These are phyloP conservation scores for Drosophila orena DNA, from an alignment of 1,140 invertebrate genomes.

Conservation along the genomic window DNA sequence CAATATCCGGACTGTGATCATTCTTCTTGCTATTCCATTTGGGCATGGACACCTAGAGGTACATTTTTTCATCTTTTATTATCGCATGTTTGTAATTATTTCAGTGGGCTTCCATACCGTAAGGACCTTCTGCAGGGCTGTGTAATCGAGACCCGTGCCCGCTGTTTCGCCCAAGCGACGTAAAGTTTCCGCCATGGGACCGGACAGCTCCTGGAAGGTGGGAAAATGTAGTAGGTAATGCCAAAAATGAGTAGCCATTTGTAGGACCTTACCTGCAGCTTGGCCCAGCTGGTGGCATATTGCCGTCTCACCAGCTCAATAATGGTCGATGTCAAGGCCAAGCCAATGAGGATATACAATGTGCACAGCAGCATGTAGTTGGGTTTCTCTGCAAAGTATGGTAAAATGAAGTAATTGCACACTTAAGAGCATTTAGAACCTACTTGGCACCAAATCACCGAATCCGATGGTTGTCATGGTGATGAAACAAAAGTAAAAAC, in stretches of 20 bases:
- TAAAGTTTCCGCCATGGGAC: conserved; percentile 91
- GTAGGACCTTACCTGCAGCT: conserved; percentile 85
- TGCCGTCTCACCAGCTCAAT: conserved; percentile 94
- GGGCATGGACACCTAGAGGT: conserved; percentile 85
- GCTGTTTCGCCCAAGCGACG: conserved; percentile 90
- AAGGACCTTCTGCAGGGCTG: conserved; percentile 88
- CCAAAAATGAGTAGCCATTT: no score
- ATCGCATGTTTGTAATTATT: not conserved
- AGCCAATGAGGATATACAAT: conserved; percentile 95
- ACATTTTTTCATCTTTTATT: not conserved
- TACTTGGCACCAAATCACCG: conserved; percentile 95
- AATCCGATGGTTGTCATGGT: conserved; percentile 98
- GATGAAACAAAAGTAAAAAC: conserved; percentile 97
- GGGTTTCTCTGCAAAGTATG: conserved; percentile 88
- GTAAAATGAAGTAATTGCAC: conserved; percentile 5
- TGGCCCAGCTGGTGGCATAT: conserved; percentile 93
- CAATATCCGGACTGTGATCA: conserved; percentile 88
- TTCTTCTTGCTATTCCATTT: conserved; percentile 85
- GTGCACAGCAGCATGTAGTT: conserved; percentile 96
- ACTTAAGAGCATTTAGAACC: conserved; percentile 67
- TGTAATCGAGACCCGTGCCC: conserved; percentile 88
- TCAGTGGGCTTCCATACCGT: conserved; percentile 84
- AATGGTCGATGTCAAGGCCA: conserved; percentile 97
- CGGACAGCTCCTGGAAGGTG: conserved; percentile 88
- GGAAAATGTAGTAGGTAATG: not conserved